Evolutionary conservation across 2,888 invertebrate species (phyloP).

Genomic region (Mallateleia sp.): DNA sequence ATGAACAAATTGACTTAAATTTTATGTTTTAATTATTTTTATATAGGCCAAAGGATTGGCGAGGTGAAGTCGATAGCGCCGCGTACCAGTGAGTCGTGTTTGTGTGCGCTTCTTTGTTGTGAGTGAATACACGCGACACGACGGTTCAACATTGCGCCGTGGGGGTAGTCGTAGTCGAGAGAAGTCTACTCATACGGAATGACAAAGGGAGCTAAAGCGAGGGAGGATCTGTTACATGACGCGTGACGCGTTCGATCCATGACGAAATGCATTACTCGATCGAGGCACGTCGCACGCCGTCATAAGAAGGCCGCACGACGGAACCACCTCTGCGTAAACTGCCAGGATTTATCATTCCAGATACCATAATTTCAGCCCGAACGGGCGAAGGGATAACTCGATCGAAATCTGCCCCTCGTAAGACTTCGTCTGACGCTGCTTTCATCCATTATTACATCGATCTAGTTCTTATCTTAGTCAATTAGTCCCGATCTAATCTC

Average conservation of each 20-base stretch:
- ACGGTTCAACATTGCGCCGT: slow-evolving; percentile 25
- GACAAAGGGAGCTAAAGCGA: slow-evolving; percentile 59
- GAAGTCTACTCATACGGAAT: slow-evolving; percentile 66
- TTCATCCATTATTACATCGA: slow-evolving; percentile 17
- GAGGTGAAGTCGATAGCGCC: no score
- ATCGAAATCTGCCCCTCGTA: slow-evolving; percentile 1
- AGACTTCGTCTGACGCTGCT: slow-evolving; percentile 4
- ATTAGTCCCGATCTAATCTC: slow-evolving; percentile 48
- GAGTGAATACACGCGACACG: slow-evolving; percentile 26
- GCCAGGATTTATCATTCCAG: slow-evolving; percentile 32
- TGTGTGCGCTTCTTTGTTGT: slow-evolving; percentile 25
- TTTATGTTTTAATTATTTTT: no score
- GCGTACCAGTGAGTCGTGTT: no score
- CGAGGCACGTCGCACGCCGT: slow-evolving; percentile 73
- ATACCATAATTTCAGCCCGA: slow-evolving; percentile 30
- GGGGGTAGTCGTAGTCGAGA: slow-evolving; percentile 30
- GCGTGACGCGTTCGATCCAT: slow-evolving; percentile 83
- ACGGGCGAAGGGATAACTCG: neutral
- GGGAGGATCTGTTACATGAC: slow-evolving; percentile 78
- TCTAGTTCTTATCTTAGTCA: slow-evolving; percentile 35
- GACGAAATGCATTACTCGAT: slow-evolving; percentile 83
- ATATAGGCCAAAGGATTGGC: no score
- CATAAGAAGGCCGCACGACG: slow-evolving; percentile 7
- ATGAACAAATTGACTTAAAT: no score
- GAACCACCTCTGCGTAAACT: slow-evolving; percentile 24